Conservation (phyloP, 2,113 vertebrate species). For the Aphelocoma coerulescens region DNA sequence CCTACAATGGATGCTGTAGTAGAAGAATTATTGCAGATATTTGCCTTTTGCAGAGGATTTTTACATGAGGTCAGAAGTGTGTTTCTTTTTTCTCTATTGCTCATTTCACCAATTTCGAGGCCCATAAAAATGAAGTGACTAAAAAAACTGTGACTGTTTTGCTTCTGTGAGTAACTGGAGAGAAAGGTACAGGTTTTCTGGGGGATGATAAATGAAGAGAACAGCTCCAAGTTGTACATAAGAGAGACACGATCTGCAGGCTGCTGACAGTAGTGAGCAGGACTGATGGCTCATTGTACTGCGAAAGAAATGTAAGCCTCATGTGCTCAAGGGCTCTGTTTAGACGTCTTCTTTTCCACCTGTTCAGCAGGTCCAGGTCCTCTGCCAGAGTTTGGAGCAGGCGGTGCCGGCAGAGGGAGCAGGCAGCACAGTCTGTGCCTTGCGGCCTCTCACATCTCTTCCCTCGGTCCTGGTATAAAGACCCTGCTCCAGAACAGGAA, state of each 20-base stretch:
- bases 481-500: not conserved
- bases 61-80: not conserved
- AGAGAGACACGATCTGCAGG: fast-evolving
- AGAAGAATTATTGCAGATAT: not conserved
- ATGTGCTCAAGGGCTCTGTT: fast-evolving
- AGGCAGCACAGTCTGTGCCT: not conserved
- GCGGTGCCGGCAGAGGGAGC: not conserved
- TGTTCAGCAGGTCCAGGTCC: fast-evolving
- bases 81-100: not conserved
- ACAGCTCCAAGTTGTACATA: fast-evolving
- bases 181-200: not conserved
- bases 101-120: not conserved
- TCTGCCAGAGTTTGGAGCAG: fast-evolving
- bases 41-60: not conserved
- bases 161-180: not conserved
- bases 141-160: not conserved
- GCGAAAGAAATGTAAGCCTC: not conserved
- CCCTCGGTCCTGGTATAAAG: not conserved
- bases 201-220: no score
- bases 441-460: not conserved
- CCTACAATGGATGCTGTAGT: not conserved
- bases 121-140: not conserved
- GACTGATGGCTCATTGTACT: fast-evolving
- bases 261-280: not conserved
- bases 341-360: fast-evolving